Base-by-base conservation (phyloP, 2,113 vertebrate species). In the Apteryx owenii region DNA sequence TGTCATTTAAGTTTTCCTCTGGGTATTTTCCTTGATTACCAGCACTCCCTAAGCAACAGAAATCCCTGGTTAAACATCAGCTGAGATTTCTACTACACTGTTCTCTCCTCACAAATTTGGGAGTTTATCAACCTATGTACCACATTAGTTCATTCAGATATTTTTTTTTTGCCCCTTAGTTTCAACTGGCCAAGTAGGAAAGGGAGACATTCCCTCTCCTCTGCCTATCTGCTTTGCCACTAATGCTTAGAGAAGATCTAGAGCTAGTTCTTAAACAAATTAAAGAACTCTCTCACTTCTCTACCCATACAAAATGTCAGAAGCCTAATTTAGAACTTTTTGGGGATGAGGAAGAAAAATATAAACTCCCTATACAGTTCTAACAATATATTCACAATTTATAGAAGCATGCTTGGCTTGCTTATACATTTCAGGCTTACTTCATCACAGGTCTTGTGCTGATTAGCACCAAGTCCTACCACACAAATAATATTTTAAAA, bases 21-120 rank as follows among this genome's bases (percentile, higher is more conserved):
- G 3, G 48, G 11, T 36, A 1, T 21, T 60, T 44, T 26, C 2
- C 58, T 50, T 0, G 0, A 2, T 50, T 65, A 71, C 26, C 53
- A 81, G 14, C 4, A 19, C 2, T 9, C 36, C 28, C 17, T 9
- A 9, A 21, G 10, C 48, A 50, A 54, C 42, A 69, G 51, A 89
- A 69, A 84, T 28, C 31, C 23, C n/a, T 28, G 11, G 21, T 40
- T 78, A 64, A 78, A 53, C 19, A 75, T 3, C 16, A 33, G 12
- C 0, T 91, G 10, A 31, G 11, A 29, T 12, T 66, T 53, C 40
- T 16, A 28, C 31, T 65, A 61, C 20, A 3, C 17, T 20, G 7
- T 26, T 42, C 9, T 33, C 26, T 36, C 23, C 50, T 38, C 25
- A 58, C 6, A 14, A 16, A 29, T 68, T 5, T 8, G 38, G 48